Evolutionary conservation across 2,113 vertebrate genomes (phyloP), one percentile per base, ranked within the genome.

Genomic region (Bos indicus): DNA sequence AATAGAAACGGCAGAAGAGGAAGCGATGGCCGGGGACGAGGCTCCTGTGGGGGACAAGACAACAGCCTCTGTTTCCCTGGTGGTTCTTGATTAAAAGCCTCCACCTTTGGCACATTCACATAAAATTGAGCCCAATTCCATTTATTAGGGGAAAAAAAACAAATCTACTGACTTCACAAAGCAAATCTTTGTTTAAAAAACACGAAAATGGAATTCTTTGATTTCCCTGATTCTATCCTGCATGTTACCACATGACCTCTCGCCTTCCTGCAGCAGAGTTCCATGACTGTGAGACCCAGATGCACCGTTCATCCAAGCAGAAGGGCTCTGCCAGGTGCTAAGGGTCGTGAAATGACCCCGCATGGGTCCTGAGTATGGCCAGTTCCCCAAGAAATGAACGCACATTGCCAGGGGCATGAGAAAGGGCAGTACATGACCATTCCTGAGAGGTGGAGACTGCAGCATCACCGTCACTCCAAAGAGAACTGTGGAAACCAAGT

Each of bases 401-500:
- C 1, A 1, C 0, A 0, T 52, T 14, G 48, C 33, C 51, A 21
- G 48, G 19, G 30, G 30, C 48, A 21, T 21, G 2, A n/a, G 30
- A 81, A 51, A 19, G 48, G 48, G 30, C 48, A 52, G 48, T 6
- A 17, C 48, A 21, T 6, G 30, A 33, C 80, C 54, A 26, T 6
- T 83, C 54, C 56, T 0, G 11, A 8, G 28, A 26, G 60, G 17
- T 13, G 74, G 33, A 30, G 23, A 46, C 11, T 33, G 3, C 56
- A 71, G 5, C 2, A 7, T 80, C 15, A 71, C 48, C 12, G 6
- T 21, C 26, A 26, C n/a, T 54, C 51, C 59, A 60, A 33, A 54
- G n/a, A 88, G 26, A 96, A 64, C 30, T 33, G 26, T 64, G 90
- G 43, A 94, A 92, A 90, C 7, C 23, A 80, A 40, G 57, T 88